These are phyloP conservation scores for Otus sunia DNA, from an alignment of 2,113 vertebrate genomes.

Conservation along the genomic window DNA sequence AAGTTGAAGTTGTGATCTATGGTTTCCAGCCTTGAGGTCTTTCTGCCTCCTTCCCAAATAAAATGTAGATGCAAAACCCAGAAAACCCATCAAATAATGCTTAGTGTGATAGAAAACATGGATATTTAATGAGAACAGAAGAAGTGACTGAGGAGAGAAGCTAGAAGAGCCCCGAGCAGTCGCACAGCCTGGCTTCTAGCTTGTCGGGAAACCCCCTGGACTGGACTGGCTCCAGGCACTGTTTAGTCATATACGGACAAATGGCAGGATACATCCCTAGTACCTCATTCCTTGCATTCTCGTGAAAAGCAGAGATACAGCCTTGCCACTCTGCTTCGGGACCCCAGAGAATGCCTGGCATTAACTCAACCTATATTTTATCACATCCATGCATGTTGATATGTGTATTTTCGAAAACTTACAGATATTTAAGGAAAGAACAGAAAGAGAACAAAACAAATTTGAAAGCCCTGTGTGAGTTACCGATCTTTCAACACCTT, in stretches of 20 bases:
- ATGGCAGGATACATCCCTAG: neutral
- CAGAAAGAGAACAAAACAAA: neutral
- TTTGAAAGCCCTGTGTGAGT: neutral
- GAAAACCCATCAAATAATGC: neutral
- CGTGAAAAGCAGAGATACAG: rapidly evolving
- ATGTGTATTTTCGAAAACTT: neutral
- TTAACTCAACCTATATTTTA: rapidly evolving
- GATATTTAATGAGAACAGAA: neutral
- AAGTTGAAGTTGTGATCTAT: neutral
- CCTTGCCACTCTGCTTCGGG: neutral
- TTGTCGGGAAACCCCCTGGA: neutral
- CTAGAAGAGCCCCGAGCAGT: neutral
- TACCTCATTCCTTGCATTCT: neutral
- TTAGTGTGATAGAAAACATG: neutral
- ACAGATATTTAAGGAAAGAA: neutral
- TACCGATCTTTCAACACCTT: neutral
- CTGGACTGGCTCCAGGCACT: neutral
- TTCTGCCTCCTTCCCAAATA: neutral
- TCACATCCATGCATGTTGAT: neutral
- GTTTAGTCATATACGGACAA: neutral
- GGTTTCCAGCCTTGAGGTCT: neutral
- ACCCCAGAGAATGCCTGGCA: neutral
- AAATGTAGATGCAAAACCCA: neutral
- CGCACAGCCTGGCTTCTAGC: neutral
- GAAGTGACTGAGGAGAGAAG: neutral